phyloP scores from a whole-genome alignment of 92 coral and sea anemone species.

The Umimayanthus kanabou region DNA sequence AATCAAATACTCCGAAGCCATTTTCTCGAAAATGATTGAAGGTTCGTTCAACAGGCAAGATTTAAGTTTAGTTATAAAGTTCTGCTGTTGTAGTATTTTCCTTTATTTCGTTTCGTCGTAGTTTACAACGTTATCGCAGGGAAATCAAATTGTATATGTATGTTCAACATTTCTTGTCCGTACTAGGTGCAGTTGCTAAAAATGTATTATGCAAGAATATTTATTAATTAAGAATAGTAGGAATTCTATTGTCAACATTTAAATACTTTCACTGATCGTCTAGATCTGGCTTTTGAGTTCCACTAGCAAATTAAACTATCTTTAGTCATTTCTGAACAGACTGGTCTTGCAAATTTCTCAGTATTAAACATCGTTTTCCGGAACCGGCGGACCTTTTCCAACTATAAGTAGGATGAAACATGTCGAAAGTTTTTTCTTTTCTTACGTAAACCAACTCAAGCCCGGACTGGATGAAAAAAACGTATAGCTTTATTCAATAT shows the following conservation, averaged over 20 bases:
- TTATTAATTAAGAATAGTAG: background rate
- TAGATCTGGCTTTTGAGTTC: background rate
- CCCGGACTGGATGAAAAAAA: background rate
- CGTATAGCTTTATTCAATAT: background rate
- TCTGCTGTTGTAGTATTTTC: background rate
- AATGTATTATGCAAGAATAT: background rate
- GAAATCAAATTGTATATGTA: background rate
- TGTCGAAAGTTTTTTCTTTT: background rate
- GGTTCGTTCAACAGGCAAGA: background rate
- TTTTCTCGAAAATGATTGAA: background rate
- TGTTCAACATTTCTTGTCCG: background rate
- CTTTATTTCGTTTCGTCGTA: background rate
- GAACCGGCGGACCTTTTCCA: background rate
- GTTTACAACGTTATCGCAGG: background rate
- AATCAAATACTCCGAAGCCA: background rate
- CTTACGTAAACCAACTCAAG: background rate
- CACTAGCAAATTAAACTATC: too few species aligned
- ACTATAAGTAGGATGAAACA: background rate
- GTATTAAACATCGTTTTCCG: background rate
- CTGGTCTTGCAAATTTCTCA: background rate
- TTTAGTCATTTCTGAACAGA: background rate
- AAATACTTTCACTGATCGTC: background rate
- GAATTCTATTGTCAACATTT: background rate
- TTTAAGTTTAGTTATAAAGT: background rate
- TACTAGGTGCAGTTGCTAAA: slow-evolving; percentile 14